Evolutionary conservation across 2,888 invertebrate species (phyloP).

Genomic region (Synanthedon andrenaeformis): DNA sequence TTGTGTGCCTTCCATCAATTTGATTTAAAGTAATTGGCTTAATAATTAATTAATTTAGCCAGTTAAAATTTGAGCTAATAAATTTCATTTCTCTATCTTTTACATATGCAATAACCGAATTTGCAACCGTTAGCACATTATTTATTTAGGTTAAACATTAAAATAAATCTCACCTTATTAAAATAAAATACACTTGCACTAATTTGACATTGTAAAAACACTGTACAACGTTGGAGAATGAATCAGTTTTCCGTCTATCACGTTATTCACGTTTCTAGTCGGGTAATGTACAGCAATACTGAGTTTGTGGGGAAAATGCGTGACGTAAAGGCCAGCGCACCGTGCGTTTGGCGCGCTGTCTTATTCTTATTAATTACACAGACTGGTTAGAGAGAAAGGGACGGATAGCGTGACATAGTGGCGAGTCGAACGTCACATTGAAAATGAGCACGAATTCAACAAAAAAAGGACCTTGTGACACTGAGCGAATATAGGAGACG

Average conservation of each 20-base stretch:
- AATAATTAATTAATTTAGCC: too few species aligned
- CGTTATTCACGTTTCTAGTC: slow-evolving; percentile 10
- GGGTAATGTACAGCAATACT: slow-evolving; percentile 5
- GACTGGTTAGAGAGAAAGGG: slow-evolving; percentile 12
- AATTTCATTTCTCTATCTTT: too few species aligned
- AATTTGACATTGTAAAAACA: background rate
- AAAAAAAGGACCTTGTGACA: slow-evolving; percentile 10
- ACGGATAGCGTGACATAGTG: slow-evolving; percentile 7
- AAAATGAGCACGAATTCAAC: slow-evolving; percentile 30
- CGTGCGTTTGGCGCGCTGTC: slow-evolving; percentile 2
- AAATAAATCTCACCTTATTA: too few species aligned
- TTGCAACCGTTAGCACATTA: too few species aligned
- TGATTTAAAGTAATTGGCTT: too few species aligned
- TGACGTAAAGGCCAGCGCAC: slow-evolving; percentile 11
- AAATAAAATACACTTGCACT: too few species aligned
- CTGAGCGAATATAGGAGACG: background rate
- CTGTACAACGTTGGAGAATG: slow-evolving; percentile 7
- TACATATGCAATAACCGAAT: too few species aligned
- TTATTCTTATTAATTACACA: slow-evolving; percentile 1
- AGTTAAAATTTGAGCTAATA: too few species aligned
- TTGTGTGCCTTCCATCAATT: too few species aligned
- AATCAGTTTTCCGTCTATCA: slow-evolving; percentile 4
- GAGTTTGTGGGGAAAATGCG: slow-evolving; percentile 10
- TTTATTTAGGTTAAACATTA: too few species aligned
- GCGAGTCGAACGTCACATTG: slow-evolving; percentile 18